A percentile compares a stretch with the other conserved stretches of the same genome.
Evolutionary conservation across 2,797 vertebrate genomes (phyloP).

Genomic region (Acestrorhynchus altus): DNA sequence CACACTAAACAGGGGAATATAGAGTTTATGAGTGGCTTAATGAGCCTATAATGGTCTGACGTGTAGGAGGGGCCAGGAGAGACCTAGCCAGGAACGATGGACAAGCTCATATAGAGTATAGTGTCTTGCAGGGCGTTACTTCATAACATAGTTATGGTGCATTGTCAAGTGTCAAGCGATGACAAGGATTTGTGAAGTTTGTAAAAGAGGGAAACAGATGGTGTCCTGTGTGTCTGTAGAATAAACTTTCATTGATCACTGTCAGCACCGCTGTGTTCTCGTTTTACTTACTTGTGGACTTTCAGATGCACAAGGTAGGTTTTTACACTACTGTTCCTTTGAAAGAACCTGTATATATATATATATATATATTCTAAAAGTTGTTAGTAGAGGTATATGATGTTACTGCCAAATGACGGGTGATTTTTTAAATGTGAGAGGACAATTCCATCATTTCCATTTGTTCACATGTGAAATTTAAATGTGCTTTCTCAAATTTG

Average conservation of each 20-base stretch:
- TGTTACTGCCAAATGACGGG: too few species aligned
- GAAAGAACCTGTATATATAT: too few species aligned
- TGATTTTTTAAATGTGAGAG: too few species aligned
- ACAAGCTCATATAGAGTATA: too few species aligned
- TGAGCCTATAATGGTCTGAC: neutral
- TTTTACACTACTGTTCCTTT: neutral
- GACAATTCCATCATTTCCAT: too few species aligned
- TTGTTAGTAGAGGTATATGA: too few species aligned
- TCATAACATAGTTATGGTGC: neutral
- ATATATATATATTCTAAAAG: too few species aligned
- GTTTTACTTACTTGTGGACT: neutral
- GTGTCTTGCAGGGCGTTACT: neutral
- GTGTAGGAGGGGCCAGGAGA: neutral
- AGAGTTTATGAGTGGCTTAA: neutral
- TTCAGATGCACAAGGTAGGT: neutral
- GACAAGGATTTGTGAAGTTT: neutral
- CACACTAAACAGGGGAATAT: neutral
- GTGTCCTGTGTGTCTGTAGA: constrained; percentile 2
- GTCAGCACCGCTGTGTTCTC: neutral
- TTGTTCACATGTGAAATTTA: too few species aligned
- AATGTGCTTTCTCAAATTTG: too few species aligned
- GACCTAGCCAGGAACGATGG: neutral
- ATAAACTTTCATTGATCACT: neutral
- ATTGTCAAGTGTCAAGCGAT: constrained; percentile 2
- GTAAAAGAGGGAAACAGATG: neutral